Evolutionary conservation across 2,888 invertebrate genomes (phyloP), one percentile per base, ranked within the genome.

Genomic region (Timandra comae): DNA sequence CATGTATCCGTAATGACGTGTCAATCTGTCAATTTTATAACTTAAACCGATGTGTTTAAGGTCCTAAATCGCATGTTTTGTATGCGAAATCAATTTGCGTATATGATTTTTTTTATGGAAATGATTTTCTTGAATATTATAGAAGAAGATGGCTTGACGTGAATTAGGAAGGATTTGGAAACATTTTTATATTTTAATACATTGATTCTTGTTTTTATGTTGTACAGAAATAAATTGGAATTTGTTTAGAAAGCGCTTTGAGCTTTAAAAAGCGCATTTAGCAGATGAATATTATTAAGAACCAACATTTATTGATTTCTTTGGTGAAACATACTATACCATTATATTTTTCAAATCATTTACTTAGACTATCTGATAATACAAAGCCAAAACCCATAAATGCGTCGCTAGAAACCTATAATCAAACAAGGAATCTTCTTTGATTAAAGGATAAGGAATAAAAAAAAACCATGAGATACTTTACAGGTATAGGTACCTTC

Each of bases 31-130:
- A 58, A 62, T 56, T 62, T 51, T 54, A 54, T 48, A 52, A 49
- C 60, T 50, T 62, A 59, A 56, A 46, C 29, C 31, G 32, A 37
- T 28, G 33, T 12, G 0, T 22, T 31, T 61, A 63, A 52, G 56
- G 68, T 62, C 33, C 33, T 41, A 39, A 54, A 43, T 62, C 2
- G 51, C 35, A 30, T 61, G 53, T 27, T 38, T 30, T 28, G 34
- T 19, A 44, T 49, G 48, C 47, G 47, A 52, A 67, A 70, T 69
- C 66, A 71, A 68, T 71, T 71, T 63, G 57, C 51, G 52, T 55
- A 56, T 63, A 69, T 68, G 67, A 67, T 63, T 61, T 63, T 63
- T 64, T 70, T 70, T 66, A 68, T 62, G 64, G 63, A 63, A 65
- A 56, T 58, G 56, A 62, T 68, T 73, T 61, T 58, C 57, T 65